phyloP scores from a whole-genome alignment of 1,140 invertebrate species.

The Phymastichus coffea region DNA sequence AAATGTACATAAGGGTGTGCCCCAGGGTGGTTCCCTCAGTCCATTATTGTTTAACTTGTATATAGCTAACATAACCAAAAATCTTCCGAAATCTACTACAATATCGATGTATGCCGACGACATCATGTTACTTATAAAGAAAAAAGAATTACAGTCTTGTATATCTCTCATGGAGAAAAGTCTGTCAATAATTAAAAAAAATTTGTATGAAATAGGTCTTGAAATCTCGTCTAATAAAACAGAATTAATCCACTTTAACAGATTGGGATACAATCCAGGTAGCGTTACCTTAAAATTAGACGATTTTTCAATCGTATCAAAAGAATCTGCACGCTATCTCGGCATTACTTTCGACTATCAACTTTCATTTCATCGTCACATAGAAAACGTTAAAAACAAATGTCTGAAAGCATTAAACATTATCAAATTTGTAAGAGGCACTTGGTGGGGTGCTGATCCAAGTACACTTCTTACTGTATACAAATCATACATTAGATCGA shows the following conservation, averaged over 20 bases:
- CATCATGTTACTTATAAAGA: background rate
- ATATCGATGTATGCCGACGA: background rate
- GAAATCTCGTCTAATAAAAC: background rate
- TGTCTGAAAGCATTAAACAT: background rate
- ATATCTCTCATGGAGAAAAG: background rate
- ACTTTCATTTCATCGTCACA: background rate
- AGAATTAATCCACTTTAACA: background rate
- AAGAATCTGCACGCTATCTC: background rate
- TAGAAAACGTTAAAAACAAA: background rate
- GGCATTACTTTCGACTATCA: background rate
- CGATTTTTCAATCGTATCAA: background rate
- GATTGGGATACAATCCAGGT: background rate
- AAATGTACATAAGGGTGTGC: too few relatives aligned
- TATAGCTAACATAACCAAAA: background rate
- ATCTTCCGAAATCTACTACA: background rate
- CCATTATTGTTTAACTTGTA: background rate
- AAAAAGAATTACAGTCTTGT: background rate
- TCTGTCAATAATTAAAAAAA: background rate
- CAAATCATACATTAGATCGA: slow-evolving; percentile 4
- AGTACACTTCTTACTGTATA: background rate
- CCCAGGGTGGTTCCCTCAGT: background rate
- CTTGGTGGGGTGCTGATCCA: slow-evolving; percentile 20
- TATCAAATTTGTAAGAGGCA: slow-evolving; percentile 8
- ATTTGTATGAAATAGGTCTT: background rate
- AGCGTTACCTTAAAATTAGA: background rate